Base-by-base conservation (phyloP, 1,140 invertebrate species). In the Drosophila bocqueti region DNA sequence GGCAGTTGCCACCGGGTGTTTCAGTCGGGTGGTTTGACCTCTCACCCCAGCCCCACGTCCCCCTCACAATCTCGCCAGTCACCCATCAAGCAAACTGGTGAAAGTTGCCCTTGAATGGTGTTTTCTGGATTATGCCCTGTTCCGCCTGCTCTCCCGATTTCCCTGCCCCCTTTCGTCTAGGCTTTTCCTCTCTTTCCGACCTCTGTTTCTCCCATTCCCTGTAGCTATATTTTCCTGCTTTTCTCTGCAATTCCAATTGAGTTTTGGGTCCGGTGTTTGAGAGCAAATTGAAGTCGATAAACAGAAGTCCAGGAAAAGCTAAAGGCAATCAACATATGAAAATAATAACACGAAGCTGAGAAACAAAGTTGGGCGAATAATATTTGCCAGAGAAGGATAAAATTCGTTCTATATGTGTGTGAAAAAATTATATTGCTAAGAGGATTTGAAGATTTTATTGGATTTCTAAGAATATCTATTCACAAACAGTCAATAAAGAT, bases 41-140 rank as follows among this genome's bases (percentile, higher is more conserved):
- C 71, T 72, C 64, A 40, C 65, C 68, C 65, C 64, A 21, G 8
- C 54, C 31, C 54, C 36, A 42, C 18, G 15, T 21, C 15, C 52
- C 21, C 18, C 36, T 1, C 24, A 57, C 54, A 57, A 57, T 57
- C 54, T 40, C 54, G 54, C 57, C 13, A 45, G 31, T 21, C 38
- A 24, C n/a, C 67, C 67, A 43, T 73, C 46, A 42, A 49, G 77
- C 69, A 68, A 71, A 69, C 76, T 84, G 84, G 84, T 90, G 84
- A 89, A 89, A 89, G 84, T 89, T 89, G 84, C 84, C 84, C 84
- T 89, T 89, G 84, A 90, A 89, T 81, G 78, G 84, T 84, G 84
- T 89, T 86, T 89, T 61, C 71, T 63, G 84, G 81, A 89, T 89
- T 89, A 89, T 89, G 69, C 63, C 50, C 42, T 57, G 38, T 61